These are phyloP conservation scores for Agriopis aurantiaria DNA, from an alignment of 2,888 invertebrate species.

Conservation along the genomic window DNA sequence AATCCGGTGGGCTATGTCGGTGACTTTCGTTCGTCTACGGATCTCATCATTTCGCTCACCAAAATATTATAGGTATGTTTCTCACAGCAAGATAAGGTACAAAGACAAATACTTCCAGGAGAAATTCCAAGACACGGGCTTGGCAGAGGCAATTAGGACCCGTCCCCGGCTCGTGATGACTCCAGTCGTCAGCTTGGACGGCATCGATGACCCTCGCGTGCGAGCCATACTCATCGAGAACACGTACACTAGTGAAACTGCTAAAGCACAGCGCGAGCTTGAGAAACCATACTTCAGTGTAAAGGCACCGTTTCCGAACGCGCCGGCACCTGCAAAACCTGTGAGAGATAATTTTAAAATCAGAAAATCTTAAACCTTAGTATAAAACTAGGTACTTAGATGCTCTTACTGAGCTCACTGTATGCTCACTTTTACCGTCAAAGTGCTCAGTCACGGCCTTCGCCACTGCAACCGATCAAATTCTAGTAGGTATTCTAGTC, in stretches of 20 bases:
- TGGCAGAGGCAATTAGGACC: slow-evolving; percentile 34
- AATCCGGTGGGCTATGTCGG: too few relatives aligned
- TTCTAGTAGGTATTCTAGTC: too few relatives aligned
- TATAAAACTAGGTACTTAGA: too few relatives aligned
- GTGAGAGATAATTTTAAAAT: neutral
- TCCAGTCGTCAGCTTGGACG: slow-evolving; percentile 60
- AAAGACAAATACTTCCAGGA: slow-evolving; percentile 22
- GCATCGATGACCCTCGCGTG: slow-evolving; percentile 45
- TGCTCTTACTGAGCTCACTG: too few relatives aligned
- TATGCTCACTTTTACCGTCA: too few relatives aligned
- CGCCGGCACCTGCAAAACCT: slow-evolving; percentile 29
- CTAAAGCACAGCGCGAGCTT: slow-evolving; percentile 27
- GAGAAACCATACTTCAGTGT: slow-evolving; percentile 14
- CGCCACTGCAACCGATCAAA: too few relatives aligned
- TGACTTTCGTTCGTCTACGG: too few relatives aligned
- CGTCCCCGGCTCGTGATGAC: slow-evolving; percentile 60
- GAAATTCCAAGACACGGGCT: slow-evolving; percentile 19
- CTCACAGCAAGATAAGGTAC: too few relatives aligned
- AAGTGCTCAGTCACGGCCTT: too few relatives aligned
- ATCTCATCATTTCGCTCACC: too few relatives aligned
- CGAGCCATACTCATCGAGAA: slow-evolving; percentile 44
- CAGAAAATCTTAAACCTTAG: neutral
- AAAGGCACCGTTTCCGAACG: slow-evolving; percentile 32
- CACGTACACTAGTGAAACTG: slow-evolving; percentile 42
- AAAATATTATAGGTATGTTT: too few relatives aligned